A percentile compares a stretch with the other conserved stretches of the same genome.
Evolutionary conservation across 1,140 invertebrate species (phyloP).

Genomic region (Chelonus insularis): DNA sequence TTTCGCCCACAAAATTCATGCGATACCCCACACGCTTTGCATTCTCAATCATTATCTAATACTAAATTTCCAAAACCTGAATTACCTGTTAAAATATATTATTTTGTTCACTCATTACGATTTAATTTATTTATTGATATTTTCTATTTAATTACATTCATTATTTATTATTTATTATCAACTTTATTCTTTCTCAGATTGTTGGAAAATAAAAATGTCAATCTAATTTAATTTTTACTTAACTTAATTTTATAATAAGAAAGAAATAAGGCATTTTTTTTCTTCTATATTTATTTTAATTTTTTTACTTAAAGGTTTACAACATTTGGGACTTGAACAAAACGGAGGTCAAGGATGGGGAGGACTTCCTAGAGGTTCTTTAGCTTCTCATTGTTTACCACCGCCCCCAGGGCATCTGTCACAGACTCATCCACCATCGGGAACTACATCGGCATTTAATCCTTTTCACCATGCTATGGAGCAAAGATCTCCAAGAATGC

Average conservation of each 20-base stretch:
- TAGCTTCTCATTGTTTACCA: constrained; percentile 56
- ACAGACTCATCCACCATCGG: constrained; percentile 48
- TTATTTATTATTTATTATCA: too few relatives aligned
- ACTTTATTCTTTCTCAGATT: too few relatives aligned
- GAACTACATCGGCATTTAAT: constrained; percentile 53
- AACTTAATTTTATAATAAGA: not conserved
- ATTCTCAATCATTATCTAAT: constrained; percentile 1
- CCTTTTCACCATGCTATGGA: constrained; percentile 57
- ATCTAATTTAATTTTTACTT: not conserved
- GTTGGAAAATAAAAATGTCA: not conserved
- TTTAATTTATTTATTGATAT: too few relatives aligned
- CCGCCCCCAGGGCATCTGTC: constrained; percentile 55
- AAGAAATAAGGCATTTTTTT: not conserved
- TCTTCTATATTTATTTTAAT: not conserved
- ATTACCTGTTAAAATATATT: too few relatives aligned
- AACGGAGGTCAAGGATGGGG: constrained; percentile 54
- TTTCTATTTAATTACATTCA: too few relatives aligned
- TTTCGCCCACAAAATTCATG: constrained; percentile 7
- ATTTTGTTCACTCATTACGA: not conserved
- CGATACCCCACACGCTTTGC: constrained; percentile 3
- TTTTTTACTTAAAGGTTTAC: constrained; percentile 44
- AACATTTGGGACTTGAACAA: constrained; percentile 55
- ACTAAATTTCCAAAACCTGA: not conserved
- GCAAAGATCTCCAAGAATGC: constrained; percentile 53
- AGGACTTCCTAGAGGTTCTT: constrained; percentile 50